Evolutionary conservation across 2,113 vertebrate genomes (phyloP).

Genomic region (Elachura formosa): DNA sequence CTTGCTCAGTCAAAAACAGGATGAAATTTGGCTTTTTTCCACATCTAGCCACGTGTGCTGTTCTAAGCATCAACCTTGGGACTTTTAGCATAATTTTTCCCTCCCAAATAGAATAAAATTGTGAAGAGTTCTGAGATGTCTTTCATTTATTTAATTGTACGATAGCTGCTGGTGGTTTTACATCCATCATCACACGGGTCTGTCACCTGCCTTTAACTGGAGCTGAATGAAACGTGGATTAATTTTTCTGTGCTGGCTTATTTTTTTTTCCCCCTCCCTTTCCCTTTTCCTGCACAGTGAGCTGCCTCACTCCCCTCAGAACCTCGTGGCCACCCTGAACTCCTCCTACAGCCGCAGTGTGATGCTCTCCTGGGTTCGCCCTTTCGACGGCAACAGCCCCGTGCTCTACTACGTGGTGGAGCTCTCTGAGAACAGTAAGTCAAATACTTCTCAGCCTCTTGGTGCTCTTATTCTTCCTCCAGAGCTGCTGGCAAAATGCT

Average conservation of each 20-base stretch:
- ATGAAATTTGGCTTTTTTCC: not conserved
- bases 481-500: not conserved
- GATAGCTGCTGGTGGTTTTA: not conserved
- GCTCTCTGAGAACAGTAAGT: constrained; percentile 92
- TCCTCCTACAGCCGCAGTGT: constrained; percentile 80
- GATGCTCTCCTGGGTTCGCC: constrained; percentile 88
- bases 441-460: not conserved
- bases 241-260: not conserved
- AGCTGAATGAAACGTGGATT: not conserved
- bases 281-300: constrained; percentile 71
- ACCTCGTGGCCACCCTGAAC: constrained; percentile 83
- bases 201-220: not conserved
- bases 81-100: not conserved
- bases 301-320: constrained; percentile 91
- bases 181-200: not conserved
- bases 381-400: constrained; percentile 94
- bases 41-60: not conserved
- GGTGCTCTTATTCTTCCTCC: not conserved
- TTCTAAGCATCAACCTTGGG: not conserved
- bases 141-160: constrained; percentile 33
- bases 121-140: not conserved
- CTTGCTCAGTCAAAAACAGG: constrained; percentile 4
- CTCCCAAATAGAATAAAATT: not conserved
- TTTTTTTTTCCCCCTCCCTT: not conserved
- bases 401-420: constrained; percentile 89